phyloP scores from a whole-genome alignment of 92 coral and sea anemone species.

The Muricea muricata region DNA sequence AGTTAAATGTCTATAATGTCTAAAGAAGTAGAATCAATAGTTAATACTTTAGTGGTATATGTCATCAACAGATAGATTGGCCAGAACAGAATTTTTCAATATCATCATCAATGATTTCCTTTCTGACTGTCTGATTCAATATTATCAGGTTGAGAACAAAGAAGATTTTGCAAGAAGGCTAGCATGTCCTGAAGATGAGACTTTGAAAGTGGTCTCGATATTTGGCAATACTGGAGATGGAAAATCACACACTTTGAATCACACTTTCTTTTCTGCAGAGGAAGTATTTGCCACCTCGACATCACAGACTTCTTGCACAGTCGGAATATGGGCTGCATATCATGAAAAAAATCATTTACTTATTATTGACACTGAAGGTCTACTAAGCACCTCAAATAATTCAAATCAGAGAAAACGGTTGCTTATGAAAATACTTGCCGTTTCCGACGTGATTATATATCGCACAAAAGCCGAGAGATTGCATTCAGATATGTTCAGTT shows the following conservation, averaged over 20 bases:
- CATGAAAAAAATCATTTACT: slow-evolving; percentile 72
- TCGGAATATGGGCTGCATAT: slow-evolving; percentile 98
- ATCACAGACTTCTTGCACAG: slow-evolving; percentile 95
- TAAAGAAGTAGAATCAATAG: too few relatives aligned
- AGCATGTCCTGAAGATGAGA: slow-evolving; percentile 67
- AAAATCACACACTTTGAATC: slow-evolving; percentile 92
- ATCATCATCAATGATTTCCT: not conserved
- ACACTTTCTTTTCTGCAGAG: slow-evolving; percentile 83
- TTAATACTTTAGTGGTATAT: too few relatives aligned
- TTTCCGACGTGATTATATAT: slow-evolving; percentile 89
- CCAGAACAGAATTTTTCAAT: too few relatives aligned
- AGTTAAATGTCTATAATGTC: too few relatives aligned
- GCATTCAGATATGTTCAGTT: slow-evolving; percentile 94
- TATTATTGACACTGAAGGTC: slow-evolving; percentile 93
- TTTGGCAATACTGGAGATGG: slow-evolving; percentile 99
- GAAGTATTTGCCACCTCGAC: slow-evolving; percentile 93
- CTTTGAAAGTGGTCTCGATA: slow-evolving; percentile 90
- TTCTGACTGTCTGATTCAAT: not conserved
- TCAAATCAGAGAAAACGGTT: slow-evolving; percentile 86
- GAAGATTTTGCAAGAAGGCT: slow-evolving; percentile 78
- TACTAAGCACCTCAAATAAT: slow-evolving; percentile 90
- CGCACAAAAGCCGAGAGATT: slow-evolving; percentile 97
- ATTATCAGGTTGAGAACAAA: slow-evolving; percentile 68
- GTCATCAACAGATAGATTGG: too few relatives aligned
- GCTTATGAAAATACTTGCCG: slow-evolving; percentile 88